Evolutionary conservation across 2,113 vertebrate species (phyloP).

Genomic region (Sula dactylatra): DNA sequence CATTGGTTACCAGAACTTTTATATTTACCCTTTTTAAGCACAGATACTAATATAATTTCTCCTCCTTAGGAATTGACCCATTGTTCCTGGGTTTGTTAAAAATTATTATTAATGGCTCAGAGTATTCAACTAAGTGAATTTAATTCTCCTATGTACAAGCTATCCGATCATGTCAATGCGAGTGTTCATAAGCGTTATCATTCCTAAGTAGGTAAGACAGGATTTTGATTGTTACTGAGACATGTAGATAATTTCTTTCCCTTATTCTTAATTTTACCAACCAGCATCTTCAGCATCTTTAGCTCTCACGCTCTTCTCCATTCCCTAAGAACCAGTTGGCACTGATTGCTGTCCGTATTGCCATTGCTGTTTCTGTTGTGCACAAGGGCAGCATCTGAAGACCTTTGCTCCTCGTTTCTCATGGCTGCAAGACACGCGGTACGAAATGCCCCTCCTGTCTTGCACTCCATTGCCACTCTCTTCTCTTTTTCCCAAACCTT

Average conservation of each 20-base stretch:
- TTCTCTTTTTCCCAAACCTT: not conserved
- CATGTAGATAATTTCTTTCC: not conserved
- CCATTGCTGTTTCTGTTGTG: fast-evolving
- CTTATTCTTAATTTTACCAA: not conserved
- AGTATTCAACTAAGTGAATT: not conserved
- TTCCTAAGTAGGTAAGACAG: not conserved
- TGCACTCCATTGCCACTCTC: not conserved
- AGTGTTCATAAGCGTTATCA: fast-evolving
- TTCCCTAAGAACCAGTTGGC: fast-evolving
- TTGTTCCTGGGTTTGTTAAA: not conserved
- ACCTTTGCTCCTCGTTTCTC: not conserved
- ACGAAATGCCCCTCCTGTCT: fast-evolving
- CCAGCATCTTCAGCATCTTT: not conserved
- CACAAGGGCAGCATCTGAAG: not conserved
- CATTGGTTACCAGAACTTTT: not conserved
- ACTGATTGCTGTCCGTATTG: fast-evolving
- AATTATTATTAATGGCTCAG: not conserved
- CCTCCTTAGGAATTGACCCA: not conserved
- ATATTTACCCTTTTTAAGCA: not conserved
- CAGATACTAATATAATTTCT: not conserved
- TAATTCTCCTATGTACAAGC: not conserved
- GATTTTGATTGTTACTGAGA: not conserved
- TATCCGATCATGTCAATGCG: fast-evolving
- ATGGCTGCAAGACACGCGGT: fast-evolving
- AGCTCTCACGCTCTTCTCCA: fast-evolving